A percentile compares a stretch with the other conserved stretches of the same genome.
Conservation (phyloP, 2,797 vertebrate species). For the Octomys mimax region DNA sequence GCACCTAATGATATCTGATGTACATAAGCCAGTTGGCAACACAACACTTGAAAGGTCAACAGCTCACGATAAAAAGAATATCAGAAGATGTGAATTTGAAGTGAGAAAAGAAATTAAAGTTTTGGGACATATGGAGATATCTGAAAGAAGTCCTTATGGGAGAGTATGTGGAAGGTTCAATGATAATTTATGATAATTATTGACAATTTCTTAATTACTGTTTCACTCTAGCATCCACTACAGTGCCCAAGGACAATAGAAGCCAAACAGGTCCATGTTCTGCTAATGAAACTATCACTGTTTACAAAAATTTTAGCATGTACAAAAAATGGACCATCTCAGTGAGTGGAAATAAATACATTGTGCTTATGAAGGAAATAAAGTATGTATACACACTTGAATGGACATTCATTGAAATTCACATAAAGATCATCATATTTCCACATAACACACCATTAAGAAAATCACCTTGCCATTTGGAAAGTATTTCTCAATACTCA, state of each 20-base stretch:
- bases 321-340: not conserved
- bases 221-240: not conserved
- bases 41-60: not conserved
- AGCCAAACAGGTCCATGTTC: not conserved
- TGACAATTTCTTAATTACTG: not conserved
- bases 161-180: not conserved
- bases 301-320: not conserved
- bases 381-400: not conserved
- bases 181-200: not conserved
- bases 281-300: not conserved
- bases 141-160: not conserved
- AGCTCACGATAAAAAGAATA: not conserved
- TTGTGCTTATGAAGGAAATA: not conserved
- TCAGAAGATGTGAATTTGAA: not conserved
- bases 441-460: not conserved
- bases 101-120: not conserved
- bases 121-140: not conserved
- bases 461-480: not conserved
- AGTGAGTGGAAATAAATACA: not conserved
- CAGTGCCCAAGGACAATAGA: not conserved
- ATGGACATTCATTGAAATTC: not conserved
- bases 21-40: not conserved
- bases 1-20: not conserved
- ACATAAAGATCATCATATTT: not conserved
- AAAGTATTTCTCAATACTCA: not conserved